Percentiles rank a stretch among this genome's conserved stretches.
phyloP scores from a whole-genome alignment of 2,888 invertebrate genomes.

The Euzophera pinguis region DNA sequence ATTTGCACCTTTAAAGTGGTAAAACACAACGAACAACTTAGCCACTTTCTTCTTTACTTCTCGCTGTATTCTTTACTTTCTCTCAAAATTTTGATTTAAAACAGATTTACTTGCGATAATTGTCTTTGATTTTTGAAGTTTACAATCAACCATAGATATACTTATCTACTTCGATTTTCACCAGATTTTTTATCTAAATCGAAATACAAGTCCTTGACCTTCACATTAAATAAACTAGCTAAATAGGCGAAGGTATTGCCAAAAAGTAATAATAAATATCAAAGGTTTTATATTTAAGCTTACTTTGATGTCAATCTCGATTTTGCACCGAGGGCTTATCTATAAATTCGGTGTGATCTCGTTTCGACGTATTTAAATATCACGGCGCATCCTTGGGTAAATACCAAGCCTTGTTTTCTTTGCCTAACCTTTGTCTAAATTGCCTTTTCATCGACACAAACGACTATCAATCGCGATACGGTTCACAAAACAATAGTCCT shows the following conservation, averaged over 20 bases:
- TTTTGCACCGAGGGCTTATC: constrained; percentile 28
- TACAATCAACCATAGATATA: too few species aligned
- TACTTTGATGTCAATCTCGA: constrained; percentile 52
- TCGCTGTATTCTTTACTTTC: too few species aligned
- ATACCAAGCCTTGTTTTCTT: constrained; percentile 30
- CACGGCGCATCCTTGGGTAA: constrained; percentile 45
- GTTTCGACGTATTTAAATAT: constrained; percentile 20
- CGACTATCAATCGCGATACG: constrained; percentile 33
- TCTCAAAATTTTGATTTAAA: too few species aligned
- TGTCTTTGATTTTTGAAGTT: too few species aligned
- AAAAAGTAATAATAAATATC: background rate
- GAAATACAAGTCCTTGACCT: too few species aligned
- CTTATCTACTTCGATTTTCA: too few species aligned
- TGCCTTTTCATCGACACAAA: constrained; percentile 27
- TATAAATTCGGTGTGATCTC: constrained; percentile 19
- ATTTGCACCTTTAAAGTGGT: too few species aligned
- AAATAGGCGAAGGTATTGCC: background rate
- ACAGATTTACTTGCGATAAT: too few species aligned
- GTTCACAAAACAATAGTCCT: constrained; percentile 29
- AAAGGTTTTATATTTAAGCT: constrained; percentile 18
- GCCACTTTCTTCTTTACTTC: too few species aligned
- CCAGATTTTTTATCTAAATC: too few species aligned
- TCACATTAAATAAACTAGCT: too few species aligned
- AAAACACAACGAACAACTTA: too few species aligned
- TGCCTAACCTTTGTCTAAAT: constrained; percentile 35